A percentile compares a stretch with the other conserved stretches of the same genome.
phyloP scores from a whole-genome alignment of 2,113 vertebrate species.

The Chaetodon trifascialis region DNA sequence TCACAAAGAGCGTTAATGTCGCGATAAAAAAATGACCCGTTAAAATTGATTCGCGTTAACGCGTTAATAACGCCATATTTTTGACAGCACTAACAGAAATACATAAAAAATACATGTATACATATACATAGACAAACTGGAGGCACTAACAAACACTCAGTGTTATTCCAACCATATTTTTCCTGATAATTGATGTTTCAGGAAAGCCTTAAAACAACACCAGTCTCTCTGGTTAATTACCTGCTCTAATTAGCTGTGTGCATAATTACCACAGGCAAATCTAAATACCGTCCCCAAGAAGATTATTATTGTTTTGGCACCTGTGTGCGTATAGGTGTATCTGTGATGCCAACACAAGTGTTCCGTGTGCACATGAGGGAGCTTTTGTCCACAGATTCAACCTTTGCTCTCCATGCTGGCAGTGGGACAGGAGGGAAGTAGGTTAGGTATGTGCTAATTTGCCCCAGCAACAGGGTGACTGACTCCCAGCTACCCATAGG shows the following conservation, averaged over 20 bases:
- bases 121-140: neutral
- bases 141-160: neutral
- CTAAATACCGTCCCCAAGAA: conserved; percentile 29
- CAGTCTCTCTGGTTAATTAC: conserved; percentile 38
- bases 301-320: conserved; percentile 16
- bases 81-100: no score
- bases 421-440: conserved; percentile 37
- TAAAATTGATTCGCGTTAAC: no score
- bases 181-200: conserved; percentile 15
- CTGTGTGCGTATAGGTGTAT: conserved; percentile 7
- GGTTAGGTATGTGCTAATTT: conserved; percentile 56
- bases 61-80: no score
- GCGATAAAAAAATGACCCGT: no score
- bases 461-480: conserved; percentile 31
- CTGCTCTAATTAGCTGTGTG: conserved; percentile 47
- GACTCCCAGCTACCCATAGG: conserved; percentile 35
- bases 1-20: no score
- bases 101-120: neutral
- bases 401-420: conserved; percentile 39
- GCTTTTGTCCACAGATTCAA: conserved; percentile 18
- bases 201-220: conserved; percentile 22
- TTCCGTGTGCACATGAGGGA: neutral
- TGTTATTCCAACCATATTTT: conserved; percentile 1
- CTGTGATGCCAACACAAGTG: neutral
- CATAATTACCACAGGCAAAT: conserved; percentile 47